Evolutionary conservation across 2,888 invertebrate genomes (phyloP).

Genomic region (Troides oblongomaculatus): DNA sequence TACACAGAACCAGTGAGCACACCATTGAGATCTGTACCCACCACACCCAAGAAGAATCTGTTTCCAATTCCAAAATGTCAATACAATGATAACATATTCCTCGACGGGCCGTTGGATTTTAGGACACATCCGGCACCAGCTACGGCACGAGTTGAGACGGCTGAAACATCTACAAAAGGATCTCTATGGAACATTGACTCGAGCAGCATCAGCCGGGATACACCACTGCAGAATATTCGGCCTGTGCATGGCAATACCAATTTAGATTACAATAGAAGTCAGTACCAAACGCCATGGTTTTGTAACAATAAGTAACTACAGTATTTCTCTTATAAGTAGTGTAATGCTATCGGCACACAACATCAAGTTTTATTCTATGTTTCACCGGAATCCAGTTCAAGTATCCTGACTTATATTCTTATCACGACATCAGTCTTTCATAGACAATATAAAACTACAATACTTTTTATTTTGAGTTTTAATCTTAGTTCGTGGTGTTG

Average conservation of each 20-base stretch:
- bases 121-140: slow-evolving; percentile 40
- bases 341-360: slow-evolving; percentile 23
- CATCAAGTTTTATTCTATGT: slow-evolving; percentile 13
- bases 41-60: slow-evolving; percentile 36
- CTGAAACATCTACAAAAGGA: slow-evolving; percentile 30
- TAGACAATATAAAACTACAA: slow-evolving; percentile 4
- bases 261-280: slow-evolving; percentile 59
- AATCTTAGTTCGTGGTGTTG: slow-evolving; percentile 14
- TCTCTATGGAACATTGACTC: slow-evolving; percentile 51
- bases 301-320: slow-evolving; percentile 46
- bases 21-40: slow-evolving; percentile 7
- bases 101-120: slow-evolving; percentile 58
- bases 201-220: slow-evolving; percentile 39
- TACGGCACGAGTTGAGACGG: neutral
- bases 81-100: slow-evolving; percentile 67
- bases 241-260: slow-evolving; percentile 51
- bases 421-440: slow-evolving; percentile 8
- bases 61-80: slow-evolving; percentile 60
- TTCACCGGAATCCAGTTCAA: slow-evolving; percentile 5
- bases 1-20: slow-evolving; percentile 41
- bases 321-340: slow-evolving; percentile 30
- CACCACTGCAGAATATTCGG: slow-evolving; percentile 40
- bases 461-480: slow-evolving; percentile 8
- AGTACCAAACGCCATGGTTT: slow-evolving; percentile 66
- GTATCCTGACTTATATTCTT: slow-evolving; percentile 20